Conservation (phyloP, 2,113 vertebrate genomes). For the Clarias magur region DNA sequence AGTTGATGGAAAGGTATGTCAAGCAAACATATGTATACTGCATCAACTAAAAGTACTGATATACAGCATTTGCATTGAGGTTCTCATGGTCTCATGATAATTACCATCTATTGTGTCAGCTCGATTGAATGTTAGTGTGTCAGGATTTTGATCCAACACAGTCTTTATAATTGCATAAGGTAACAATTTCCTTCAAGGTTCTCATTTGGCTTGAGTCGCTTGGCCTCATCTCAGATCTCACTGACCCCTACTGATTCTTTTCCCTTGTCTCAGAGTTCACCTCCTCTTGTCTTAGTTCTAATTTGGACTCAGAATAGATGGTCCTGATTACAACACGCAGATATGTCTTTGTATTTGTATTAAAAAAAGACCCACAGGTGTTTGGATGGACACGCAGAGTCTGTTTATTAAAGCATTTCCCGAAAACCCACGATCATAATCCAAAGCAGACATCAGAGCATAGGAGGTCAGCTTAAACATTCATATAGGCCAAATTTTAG, state of each 20-base stretch:
- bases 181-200: slow-evolving; percentile 18
- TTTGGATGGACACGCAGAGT: slow-evolving; percentile 6
- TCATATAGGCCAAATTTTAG: neutral
- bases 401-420: slow-evolving; percentile 12
- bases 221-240: slow-evolving; percentile 2
- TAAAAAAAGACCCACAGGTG: slow-evolving; percentile 18
- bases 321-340: slow-evolving; percentile 13
- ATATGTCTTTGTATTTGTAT: neutral
- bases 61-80: neutral
- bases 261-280: slow-evolving; percentile 7
- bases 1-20: slow-evolving; percentile 85
- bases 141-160: slow-evolving; percentile 10
- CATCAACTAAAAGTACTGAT: neutral
- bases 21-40: neutral
- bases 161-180: slow-evolving; percentile 10
- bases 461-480: neutral
- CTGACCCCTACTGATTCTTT: neutral
- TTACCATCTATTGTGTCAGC: neutral
- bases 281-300: slow-evolving; percentile 1
- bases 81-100: neutral
- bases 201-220: neutral
- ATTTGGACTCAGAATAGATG: slow-evolving; percentile 12
- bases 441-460: neutral
- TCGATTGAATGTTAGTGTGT: neutral
- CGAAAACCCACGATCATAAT: slow-evolving; percentile 5